A percentile compares a stretch with the other conserved stretches of the same genome.
Evolutionary conservation across 1,140 invertebrate species (phyloP).

Genomic region (Sarcophaga peregrina): DNA sequence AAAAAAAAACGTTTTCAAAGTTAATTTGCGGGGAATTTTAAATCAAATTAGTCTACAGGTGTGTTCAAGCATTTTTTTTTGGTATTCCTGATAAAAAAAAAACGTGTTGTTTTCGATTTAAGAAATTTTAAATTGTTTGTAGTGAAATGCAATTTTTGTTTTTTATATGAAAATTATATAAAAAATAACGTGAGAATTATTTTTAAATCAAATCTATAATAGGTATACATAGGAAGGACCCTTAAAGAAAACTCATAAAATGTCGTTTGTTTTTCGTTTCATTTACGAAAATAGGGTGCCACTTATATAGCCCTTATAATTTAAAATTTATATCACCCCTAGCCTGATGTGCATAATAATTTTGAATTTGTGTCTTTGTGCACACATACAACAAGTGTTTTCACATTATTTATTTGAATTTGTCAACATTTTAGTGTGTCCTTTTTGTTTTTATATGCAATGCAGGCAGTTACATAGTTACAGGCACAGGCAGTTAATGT

Average conservation of each 20-base stretch:
- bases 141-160: too few relatives aligned
- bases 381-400: background rate
- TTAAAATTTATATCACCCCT: background rate
- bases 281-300: background rate
- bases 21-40: background rate
- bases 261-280: background rate
- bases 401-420: background rate
- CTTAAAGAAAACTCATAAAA: background rate
- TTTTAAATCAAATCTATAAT: background rate
- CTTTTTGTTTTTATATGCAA: too few relatives aligned
- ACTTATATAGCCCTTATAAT: background rate
- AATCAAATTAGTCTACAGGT: background rate
- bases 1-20: background rate
- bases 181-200: constrained; percentile 3
- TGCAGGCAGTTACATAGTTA: too few relatives aligned
- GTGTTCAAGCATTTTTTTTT: background rate
- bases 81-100: too few relatives aligned
- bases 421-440: background rate
- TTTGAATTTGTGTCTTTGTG: background rate
- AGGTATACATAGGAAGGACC: too few relatives aligned
- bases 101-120: too few relatives aligned
- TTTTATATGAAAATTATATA: too few relatives aligned
- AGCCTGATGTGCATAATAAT: background rate
- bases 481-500: background rate
- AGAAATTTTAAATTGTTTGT: too few relatives aligned